These are phyloP conservation scores for Bimastos eiseni DNA, from an alignment of 2,888 invertebrate species.

Conservation along the genomic window DNA sequence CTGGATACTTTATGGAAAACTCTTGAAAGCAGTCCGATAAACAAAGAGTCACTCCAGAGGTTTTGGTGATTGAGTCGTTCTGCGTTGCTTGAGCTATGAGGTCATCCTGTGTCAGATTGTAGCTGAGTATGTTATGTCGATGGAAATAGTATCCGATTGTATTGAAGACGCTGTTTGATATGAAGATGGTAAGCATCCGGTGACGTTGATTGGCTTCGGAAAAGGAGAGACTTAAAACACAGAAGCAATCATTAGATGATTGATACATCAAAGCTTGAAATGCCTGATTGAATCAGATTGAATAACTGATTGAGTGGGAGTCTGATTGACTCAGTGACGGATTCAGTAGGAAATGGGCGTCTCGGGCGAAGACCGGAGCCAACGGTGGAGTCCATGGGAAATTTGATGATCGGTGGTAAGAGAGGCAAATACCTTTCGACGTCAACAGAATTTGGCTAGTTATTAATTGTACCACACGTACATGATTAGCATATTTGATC, in stretches of 20 bases:
- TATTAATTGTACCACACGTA: no score
- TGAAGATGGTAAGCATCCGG: neutral
- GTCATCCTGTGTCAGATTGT: neutral
- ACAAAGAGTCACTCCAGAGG: neutral
- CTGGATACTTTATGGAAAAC: neutral
- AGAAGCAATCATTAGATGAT: neutral
- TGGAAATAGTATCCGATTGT: neutral
- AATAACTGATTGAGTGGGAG: no score
- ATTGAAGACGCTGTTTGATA: neutral
- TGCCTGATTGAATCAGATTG: no score
- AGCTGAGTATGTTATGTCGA: neutral
- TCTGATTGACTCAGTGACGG: no score
- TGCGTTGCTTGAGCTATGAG: neutral
- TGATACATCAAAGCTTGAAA: no score
- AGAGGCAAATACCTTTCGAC: no score
- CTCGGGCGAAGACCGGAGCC: no score
- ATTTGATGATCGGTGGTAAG: no score
- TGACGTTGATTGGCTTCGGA: neutral
- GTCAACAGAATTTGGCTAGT: no score
- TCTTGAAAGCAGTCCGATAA: neutral
- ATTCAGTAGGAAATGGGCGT: no score
- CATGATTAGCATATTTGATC: no score
- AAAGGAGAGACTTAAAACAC: neutral
- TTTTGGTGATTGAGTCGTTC: neutral
- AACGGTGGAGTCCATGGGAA: no score